Evolutionary conservation across 2,888 invertebrate genomes (phyloP).

Genomic region (Cheiracanthium punctorium): DNA sequence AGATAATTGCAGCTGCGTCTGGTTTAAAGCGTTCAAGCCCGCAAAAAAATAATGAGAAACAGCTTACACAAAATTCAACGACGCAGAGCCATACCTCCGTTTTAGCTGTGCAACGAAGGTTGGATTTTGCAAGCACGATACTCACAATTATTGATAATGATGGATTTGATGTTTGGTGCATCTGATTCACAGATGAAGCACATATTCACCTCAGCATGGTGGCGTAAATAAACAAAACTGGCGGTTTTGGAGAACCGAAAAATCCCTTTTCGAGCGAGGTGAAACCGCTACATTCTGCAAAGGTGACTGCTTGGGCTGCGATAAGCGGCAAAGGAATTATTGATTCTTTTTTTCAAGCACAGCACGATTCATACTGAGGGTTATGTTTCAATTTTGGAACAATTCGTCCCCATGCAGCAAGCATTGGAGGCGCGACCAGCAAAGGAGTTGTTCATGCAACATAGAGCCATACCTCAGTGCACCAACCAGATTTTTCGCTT

Average conservation of each 20-base stretch:
- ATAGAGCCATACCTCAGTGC: slow-evolving; percentile 20
- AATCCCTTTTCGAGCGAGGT: slow-evolving; percentile 2
- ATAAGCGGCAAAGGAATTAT: slow-evolving; percentile 7
- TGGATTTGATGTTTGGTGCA: slow-evolving; percentile 8
- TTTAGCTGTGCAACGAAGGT: not conserved
- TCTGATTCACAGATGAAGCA: slow-evolving; percentile 15
- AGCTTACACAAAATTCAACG: not conserved
- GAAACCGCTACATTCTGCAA: slow-evolving; percentile 15
- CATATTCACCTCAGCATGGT: slow-evolving; percentile 1
- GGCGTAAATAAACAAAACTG: slow-evolving; percentile 3
- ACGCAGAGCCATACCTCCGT: not conserved
- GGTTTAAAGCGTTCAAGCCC: slow-evolving; percentile 14
- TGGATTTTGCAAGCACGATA: not conserved
- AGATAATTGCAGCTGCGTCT: not conserved
- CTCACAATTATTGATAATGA: slow-evolving; percentile 10
- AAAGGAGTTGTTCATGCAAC: slow-evolving; percentile 8
- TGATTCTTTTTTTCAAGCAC: not conserved
- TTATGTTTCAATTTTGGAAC: slow-evolving; percentile 18
- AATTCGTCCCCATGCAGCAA: slow-evolving; percentile 5
- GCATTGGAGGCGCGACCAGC: not conserved
- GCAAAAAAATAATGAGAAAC: not conserved
- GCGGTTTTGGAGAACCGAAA: not conserved
- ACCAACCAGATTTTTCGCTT: slow-evolving; percentile 2
- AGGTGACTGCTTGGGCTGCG: not conserved
- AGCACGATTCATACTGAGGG: slow-evolving; percentile 1